Conservation (phyloP, 2,888 invertebrate species). For the Cryptophagus acutangulus region DNA sequence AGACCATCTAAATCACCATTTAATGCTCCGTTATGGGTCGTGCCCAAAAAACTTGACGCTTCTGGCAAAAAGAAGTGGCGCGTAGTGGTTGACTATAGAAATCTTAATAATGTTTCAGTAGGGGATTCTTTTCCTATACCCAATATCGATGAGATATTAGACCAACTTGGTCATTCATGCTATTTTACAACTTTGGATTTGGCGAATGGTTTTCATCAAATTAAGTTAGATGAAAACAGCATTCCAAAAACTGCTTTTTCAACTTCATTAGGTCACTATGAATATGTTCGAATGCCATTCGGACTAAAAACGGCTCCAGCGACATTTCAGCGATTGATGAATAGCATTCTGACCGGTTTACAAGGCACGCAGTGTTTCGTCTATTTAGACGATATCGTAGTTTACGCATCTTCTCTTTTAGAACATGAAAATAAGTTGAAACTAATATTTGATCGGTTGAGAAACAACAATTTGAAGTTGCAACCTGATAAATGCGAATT, state of each 20-base stretch:
- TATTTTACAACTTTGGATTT: constrained; percentile 6
- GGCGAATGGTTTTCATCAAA: constrained; percentile 6
- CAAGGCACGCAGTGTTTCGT: not conserved
- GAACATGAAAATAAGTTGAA: constrained; percentile 3
- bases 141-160: constrained; percentile 7
- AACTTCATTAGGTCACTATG: constrained; percentile 1
- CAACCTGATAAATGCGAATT: constrained; percentile 7
- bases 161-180: constrained; percentile 1
- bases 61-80: constrained; percentile 9
- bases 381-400: constrained; percentile 8
- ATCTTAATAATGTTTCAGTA: constrained; percentile 8
- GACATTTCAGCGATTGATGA: not conserved
- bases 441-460: constrained; percentile 5
- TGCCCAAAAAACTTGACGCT: constrained; percentile 9
- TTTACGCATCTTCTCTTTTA: not conserved
- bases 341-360: not conserved
- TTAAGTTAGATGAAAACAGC: not conserved
- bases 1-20: constrained; percentile 6
- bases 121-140: constrained; percentile 7
- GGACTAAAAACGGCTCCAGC: constrained; percentile 3
- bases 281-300: constrained; percentile 10
- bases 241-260: constrained; percentile 7
- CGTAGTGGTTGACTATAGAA: constrained; percentile 10
- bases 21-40: constrained; percentile 6
- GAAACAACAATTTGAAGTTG: not conserved